These are phyloP conservation scores for Coluber constrictor DNA, from an alignment of 2,797 vertebrate species.

Conservation along the genomic window DNA sequence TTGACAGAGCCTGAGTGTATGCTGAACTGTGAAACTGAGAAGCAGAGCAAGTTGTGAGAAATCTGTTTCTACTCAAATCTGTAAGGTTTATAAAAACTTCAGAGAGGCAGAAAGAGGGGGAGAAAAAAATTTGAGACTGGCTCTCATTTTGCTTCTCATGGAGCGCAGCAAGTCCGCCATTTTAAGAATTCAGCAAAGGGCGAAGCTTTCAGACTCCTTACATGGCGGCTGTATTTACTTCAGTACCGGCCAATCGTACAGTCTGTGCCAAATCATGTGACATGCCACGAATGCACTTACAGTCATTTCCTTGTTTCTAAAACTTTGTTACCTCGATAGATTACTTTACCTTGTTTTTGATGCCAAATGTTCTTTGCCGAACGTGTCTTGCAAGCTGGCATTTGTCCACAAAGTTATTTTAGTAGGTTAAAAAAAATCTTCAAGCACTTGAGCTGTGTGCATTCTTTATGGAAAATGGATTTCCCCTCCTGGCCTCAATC, in stretches of 20 bases:
- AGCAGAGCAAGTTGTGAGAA: slow-evolving; percentile 77
- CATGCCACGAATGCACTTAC: slow-evolving; percentile 82
- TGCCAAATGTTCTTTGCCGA: slow-evolving; percentile 71
- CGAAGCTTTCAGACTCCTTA: slow-evolving; percentile 81
- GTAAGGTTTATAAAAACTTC: slow-evolving; percentile 74
- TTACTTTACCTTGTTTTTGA: slow-evolving; percentile 64
- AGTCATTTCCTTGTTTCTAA: slow-evolving; percentile 76
- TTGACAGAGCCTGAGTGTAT: slow-evolving; percentile 79
- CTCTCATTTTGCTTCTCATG: slow-evolving; percentile 66
- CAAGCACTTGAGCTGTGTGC: slow-evolving; percentile 76
- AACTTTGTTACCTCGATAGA: slow-evolving; percentile 70
- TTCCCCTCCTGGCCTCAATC: slow-evolving; percentile 87
- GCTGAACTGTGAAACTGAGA: slow-evolving; percentile 80
- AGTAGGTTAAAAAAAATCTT: slow-evolving; percentile 77
- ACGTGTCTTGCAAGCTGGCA: slow-evolving; percentile 72
- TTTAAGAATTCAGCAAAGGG: slow-evolving; percentile 82
- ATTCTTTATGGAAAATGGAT: slow-evolving; percentile 92
- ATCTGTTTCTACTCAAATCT: slow-evolving; percentile 88
- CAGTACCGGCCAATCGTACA: slow-evolving; percentile 79
- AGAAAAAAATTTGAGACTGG: slow-evolving; percentile 40
- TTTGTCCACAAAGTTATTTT: slow-evolving; percentile 79
- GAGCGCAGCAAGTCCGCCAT: slow-evolving; percentile 79
- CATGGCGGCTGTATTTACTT: slow-evolving; percentile 85
- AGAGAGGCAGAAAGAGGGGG: slow-evolving; percentile 36
- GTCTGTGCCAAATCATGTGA: slow-evolving; percentile 80